Evolutionary conservation across 2,888 invertebrate species (phyloP).

Genomic region (Chalcosyrphus nemorum): DNA sequence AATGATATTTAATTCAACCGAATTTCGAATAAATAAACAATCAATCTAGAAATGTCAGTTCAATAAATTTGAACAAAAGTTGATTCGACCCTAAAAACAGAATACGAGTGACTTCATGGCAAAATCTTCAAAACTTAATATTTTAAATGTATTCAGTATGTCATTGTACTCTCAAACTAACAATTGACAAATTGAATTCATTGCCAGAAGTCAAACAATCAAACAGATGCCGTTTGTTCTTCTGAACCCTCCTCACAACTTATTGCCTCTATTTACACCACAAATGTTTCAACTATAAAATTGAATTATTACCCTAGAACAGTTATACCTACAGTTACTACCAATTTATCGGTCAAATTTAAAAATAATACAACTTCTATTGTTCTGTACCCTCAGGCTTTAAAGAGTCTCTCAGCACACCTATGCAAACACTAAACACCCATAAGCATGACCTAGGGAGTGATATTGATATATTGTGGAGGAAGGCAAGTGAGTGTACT

Average conservation of each 20-base stretch:
- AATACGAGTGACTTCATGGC: no score
- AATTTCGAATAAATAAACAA: no score
- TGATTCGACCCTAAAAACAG: no score
- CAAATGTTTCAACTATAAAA: slow-evolving; percentile 13
- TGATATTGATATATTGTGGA: slow-evolving; percentile 57
- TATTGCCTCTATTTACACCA: slow-evolving; percentile 12
- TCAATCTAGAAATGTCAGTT: no score
- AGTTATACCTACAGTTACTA: slow-evolving; percentile 38
- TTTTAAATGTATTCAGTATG: no score
- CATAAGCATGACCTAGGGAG: slow-evolving; percentile 48
- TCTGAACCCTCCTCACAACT: background rate
- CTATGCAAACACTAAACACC: slow-evolving; percentile 59
- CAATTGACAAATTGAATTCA: slow-evolving; percentile 5
- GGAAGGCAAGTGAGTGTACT: slow-evolving; percentile 3
- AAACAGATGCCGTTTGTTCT: slow-evolving; percentile 12
- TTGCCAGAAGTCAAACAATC: slow-evolving; percentile 11
- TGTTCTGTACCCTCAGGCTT: slow-evolving; percentile 42
- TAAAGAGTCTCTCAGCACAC: slow-evolving; percentile 37
- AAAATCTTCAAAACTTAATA: no score
- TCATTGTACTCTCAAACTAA: background rate
- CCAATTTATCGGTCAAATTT: slow-evolving; percentile 51
- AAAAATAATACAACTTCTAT: slow-evolving; percentile 38
- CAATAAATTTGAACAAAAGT: no score
- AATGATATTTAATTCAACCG: no score
- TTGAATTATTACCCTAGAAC: slow-evolving; percentile 50